phyloP scores from a whole-genome alignment of 2,113 vertebrate species.

The Protobothrops mucrosquamatus region DNA sequence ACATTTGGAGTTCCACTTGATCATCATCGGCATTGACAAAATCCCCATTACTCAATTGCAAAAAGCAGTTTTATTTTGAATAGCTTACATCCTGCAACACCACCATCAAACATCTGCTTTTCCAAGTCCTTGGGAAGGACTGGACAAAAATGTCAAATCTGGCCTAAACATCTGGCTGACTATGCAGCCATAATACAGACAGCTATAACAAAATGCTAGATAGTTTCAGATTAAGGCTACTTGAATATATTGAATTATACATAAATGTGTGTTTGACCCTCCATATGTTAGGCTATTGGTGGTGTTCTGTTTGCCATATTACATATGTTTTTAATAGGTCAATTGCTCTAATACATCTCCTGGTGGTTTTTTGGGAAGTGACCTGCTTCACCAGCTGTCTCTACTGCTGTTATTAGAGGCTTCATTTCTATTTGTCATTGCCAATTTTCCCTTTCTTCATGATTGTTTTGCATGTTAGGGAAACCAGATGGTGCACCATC shows the following conservation, averaged over 20 bases:
- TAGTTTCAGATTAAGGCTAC: background rate
- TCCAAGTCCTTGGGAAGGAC: background rate
- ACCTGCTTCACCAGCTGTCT: conserved; percentile 36
- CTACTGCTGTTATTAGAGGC: conserved; percentile 20
- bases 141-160: background rate
- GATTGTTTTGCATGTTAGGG: conserved; percentile 45
- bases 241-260: background rate
- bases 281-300: background rate
- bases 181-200: background rate
- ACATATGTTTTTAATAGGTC: conserved; percentile 26
- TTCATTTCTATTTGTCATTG: conserved; percentile 54
- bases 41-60: background rate
- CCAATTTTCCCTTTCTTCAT: conserved; percentile 29
- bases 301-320: conserved; percentile 16
- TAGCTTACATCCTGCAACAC: background rate
- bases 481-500: conserved; percentile 57
- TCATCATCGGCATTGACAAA: background rate
- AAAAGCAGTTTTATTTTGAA: background rate
- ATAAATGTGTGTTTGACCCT: background rate
- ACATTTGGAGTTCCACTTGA: background rate
- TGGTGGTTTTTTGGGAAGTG: conserved; percentile 31
- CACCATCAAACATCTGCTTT: background rate
- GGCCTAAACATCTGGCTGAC: background rate
- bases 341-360: conserved; percentile 41
- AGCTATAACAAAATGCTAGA: background rate